Base-by-base conservation (phyloP, 2,888 invertebrate species). In the Ischnus inquisitorius region DNA sequence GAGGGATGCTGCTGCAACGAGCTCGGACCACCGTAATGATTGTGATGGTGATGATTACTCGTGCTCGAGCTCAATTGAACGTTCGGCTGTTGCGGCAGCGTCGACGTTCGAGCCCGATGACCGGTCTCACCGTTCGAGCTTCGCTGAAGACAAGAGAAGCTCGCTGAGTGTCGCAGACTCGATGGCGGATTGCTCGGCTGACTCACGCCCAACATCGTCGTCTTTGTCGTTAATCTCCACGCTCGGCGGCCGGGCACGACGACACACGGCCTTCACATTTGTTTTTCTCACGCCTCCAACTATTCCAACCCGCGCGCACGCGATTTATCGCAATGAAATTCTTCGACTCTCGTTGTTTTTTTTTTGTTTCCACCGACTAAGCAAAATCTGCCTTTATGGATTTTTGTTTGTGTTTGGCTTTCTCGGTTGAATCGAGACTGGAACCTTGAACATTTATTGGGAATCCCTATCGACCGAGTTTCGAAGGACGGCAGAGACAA, bases 111-210 rank as follows among this genome's bases (percentile, higher is more conserved):
- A 6, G 91, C 88, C 14, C 92, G 89, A 85, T 92, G 91, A 62
- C 88, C 94, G 90, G 28, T 91, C 41, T 92, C 92, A 79, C 88
- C 89, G 57, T 87, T 89, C 34, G 92, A 90, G 86, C 93, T 91
- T 54, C 94, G 92, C 81, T 94, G 93, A 72, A 94, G 91, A 88
- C 94, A 94, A 74, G 94, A 94, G 90, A 94, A 94, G 87, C 94
- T 94, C 77, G 94, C 94, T 85, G 94, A 94, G 90, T 94, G 94
- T 85, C 94, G 89, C 86, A 94, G 90, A 87, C 93, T 93, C 87
- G 93, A 92, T 83, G 93, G 93, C 85, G 93, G 92, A 87, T 92
- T 93, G 86, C 89, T 90, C 77, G 92, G 92, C 84, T 93, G 93
- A 91, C 93, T 93, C 86, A 93, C 93, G 79, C 93, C 93, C 91